phyloP scores from a whole-genome alignment of 2,797 vertebrate species.

The Natrix natrix region DNA sequence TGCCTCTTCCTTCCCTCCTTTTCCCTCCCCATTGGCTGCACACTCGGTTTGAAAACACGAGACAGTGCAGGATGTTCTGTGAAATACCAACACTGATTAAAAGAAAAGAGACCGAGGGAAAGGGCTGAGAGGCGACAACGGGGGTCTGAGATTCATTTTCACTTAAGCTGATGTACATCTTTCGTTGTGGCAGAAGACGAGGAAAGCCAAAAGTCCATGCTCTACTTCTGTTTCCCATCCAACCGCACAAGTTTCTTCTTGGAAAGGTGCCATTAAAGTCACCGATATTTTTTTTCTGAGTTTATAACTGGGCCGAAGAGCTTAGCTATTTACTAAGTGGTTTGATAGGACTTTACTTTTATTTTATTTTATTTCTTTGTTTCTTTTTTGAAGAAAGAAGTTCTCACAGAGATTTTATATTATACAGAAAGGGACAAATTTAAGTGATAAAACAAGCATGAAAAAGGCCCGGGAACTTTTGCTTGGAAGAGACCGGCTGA shows the following conservation, averaged over 20 bases:
- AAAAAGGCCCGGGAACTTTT: neutral
- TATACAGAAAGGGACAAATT: neutral
- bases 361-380: too few relatives aligned
- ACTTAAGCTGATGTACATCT: neutral
- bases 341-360: neutral
- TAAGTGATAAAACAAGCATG: neutral
- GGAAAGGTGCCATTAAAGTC: neutral
- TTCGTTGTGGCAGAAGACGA: neutral
- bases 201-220: conserved; percentile 45
- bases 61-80: neutral
- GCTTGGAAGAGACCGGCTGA: neutral
- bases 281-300: neutral
- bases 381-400: neutral
- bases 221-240: neutral
- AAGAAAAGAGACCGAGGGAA: neutral
- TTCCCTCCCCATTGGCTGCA: neutral
- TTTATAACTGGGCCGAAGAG: neutral
- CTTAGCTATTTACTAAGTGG: neutral
- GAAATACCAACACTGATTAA: neutral
- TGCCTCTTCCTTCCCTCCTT: neutral
- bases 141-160: neutral
- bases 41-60: neutral
- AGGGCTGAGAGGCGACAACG: neutral
- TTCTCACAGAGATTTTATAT: neutral
- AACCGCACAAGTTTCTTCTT: neutral